A percentile compares a stretch with the other conserved stretches of the same genome.
These are phyloP conservation scores for Emys orbicularis DNA, from an alignment of 2,797 vertebrate genomes.

Conservation along the genomic window DNA sequence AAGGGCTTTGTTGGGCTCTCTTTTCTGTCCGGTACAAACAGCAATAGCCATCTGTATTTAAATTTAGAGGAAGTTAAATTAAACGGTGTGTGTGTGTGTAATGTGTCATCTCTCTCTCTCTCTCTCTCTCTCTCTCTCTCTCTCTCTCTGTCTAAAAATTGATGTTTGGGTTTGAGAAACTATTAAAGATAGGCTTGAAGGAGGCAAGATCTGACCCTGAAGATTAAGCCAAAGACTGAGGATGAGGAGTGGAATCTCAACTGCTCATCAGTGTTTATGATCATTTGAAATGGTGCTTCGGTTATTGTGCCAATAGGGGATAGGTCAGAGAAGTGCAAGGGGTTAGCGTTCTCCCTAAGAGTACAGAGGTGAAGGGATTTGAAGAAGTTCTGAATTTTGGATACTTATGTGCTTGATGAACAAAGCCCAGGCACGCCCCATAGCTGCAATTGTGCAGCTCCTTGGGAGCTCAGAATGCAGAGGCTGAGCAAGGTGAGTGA, in stretches of 20 bases:
- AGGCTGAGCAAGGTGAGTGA: neutral
- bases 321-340: neutral
- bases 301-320: neutral
- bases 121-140: too few species aligned
- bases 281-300: neutral
- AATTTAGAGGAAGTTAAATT: constrained; percentile 19
- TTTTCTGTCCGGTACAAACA: neutral
- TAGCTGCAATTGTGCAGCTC: fast-evolving
- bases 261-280: neutral
- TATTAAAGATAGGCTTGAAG: neutral
- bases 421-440: neutral
- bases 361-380: neutral
- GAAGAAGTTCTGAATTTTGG: fast-evolving
- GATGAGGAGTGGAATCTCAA: neutral
- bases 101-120: too few species aligned
- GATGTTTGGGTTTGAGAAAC: neutral
- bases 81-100: neutral
- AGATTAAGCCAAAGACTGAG: neutral
- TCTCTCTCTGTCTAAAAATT: neutral
- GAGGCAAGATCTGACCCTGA: neutral
- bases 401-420: neutral
- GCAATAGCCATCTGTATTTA: constrained; percentile 38
- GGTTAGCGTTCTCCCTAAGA: neutral
- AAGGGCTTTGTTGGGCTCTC: neutral
- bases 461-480: neutral